Evolutionary conservation across 2,113 vertebrate species (phyloP), one percentile per base, ranked within the genome.

Genomic region (Riparia riparia): DNA sequence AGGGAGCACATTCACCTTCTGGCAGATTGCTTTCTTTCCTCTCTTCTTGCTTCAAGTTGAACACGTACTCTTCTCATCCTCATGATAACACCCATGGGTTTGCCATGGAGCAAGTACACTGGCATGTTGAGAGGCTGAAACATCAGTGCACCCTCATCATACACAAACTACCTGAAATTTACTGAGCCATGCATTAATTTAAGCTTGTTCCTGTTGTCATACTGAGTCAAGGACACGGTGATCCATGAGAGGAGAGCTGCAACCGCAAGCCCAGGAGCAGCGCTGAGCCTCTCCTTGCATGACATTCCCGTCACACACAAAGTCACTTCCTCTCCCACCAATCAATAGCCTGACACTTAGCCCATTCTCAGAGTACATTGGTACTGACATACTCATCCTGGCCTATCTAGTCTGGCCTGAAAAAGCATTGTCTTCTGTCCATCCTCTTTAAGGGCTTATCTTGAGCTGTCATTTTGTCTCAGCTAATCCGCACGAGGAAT

Each of bases 91-190:
- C 2, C 14, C 45, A 13, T 1, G 8, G 31, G 6, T 9, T 72
- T 69, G 8, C 15, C 9, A 1, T 1, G 11, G 9, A 78, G 2
- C 34, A 82, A 47, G 31, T 0, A 6, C 34, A 17, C 17, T 9
- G 1, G 10, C 1, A 1, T 28, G 17, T 2, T 29, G 17, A 32
- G 39, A 4, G 19, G 21, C 6, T 61, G 49, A 66, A 61, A 37
- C 12, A 12, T 1, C 29, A 11, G 4, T 14, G 10, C 6, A 28
- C 4, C 9, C 9, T 57, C 45, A 64, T 39, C 44, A 37, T 21
- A 39, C 11, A 39, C 21, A 41, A 22, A 20, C 6, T 31, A 37
- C 6, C 18, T 14, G 14, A 69, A 69, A 69, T n/a, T 53, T 79
- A 16, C 9, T 32, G 29, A 39, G 18, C 9, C 14, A 88, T 22